Conservation (phyloP, 92 coral and sea anemone species). For the Actinostola sp. region DNA sequence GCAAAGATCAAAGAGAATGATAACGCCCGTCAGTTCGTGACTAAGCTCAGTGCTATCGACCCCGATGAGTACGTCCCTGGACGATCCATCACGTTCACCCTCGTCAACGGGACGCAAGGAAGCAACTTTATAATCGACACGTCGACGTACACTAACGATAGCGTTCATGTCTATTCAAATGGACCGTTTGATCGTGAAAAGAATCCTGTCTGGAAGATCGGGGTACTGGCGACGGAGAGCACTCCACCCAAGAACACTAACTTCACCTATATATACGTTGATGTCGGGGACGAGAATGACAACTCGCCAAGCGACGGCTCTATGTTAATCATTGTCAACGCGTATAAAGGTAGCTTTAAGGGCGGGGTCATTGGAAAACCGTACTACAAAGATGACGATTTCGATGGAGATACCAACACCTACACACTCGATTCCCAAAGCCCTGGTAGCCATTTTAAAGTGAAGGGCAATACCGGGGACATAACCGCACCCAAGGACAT, state of each 20-base stretch:
- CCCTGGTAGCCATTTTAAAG: slow-evolving; percentile 58
- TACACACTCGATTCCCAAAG: slow-evolving; percentile 49
- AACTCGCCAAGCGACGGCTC: slow-evolving; percentile 79
- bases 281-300: slow-evolving; percentile 52
- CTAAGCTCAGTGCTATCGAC: slow-evolving; percentile 72
- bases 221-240: slow-evolving; percentile 70
- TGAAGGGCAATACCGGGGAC: slow-evolving; percentile 64
- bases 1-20: slow-evolving; percentile 59
- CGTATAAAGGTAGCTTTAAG: slow-evolving; percentile 70
- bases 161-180: slow-evolving; percentile 47
- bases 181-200: slow-evolving; percentile 69
- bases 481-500: slow-evolving; percentile 60
- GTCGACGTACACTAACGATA: slow-evolving; percentile 44
- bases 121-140: slow-evolving; percentile 46
- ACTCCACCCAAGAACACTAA: slow-evolving; percentile 59
- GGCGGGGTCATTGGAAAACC: slow-evolving; percentile 82
- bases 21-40: slow-evolving; percentile 62
- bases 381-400: slow-evolving; percentile 84
- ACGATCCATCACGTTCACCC: slow-evolving; percentile 61
- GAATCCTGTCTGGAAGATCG: slow-evolving; percentile 63
- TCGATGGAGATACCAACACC: slow-evolving; percentile 71
- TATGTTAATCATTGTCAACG: slow-evolving; percentile 71
- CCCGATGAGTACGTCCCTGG: slow-evolving; percentile 83
- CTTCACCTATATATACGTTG: slow-evolving; percentile 69
- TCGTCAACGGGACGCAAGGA: slow-evolving; percentile 43